Evolutionary conservation across 2,888 invertebrate species (phyloP), one percentile per base, ranked within the genome.

Genomic region (Tribolium freemani): DNA sequence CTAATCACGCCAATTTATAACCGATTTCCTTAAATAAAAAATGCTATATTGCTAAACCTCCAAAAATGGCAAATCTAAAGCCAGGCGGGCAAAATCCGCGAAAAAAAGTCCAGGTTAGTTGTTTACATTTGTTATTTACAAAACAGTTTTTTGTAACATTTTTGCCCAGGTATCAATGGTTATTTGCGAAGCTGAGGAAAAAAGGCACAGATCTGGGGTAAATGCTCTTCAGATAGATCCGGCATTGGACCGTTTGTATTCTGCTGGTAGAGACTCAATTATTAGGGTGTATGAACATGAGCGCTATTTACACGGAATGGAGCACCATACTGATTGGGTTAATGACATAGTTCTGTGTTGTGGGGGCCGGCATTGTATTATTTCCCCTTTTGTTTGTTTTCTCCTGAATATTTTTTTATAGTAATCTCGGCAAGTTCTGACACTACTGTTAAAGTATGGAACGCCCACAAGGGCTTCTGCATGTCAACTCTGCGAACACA

Each of bases 241-340:
- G 3, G 89, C 90, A 72, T 90, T 94, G 81, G 94, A 96, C 74
- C 91, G 97, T 82, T 90, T 99, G 30, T 99, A 97, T 88, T 96
- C 98, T 2, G 98, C 98, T 78, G 98, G 98, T 60, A 90, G 98
- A 72, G 99, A 99, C 88, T 97, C 98, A 66, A 97, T 99, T 83
- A 97, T 99, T 81, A 90, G 99, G 83, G 97, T 94, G 81, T 97
- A 96, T 93, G 93, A 95, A 85, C 90, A 92, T 85, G 94, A 95
- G 77, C 92, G 91, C 63, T 98, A 97, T 84, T 90, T 96, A 73
- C 96, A 97, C 84, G 97, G 98, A 30, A 97, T 99, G 97, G 99
- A 99, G 86, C 99, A 99, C 87, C 99, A 99, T 86, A 99, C 98
- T 1, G 99, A 99, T 87, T 99, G 99, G 99, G 98, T 99, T 57